phyloP scores from a whole-genome alignment of 2,888 invertebrate species.

The Fabriciana adippe region DNA sequence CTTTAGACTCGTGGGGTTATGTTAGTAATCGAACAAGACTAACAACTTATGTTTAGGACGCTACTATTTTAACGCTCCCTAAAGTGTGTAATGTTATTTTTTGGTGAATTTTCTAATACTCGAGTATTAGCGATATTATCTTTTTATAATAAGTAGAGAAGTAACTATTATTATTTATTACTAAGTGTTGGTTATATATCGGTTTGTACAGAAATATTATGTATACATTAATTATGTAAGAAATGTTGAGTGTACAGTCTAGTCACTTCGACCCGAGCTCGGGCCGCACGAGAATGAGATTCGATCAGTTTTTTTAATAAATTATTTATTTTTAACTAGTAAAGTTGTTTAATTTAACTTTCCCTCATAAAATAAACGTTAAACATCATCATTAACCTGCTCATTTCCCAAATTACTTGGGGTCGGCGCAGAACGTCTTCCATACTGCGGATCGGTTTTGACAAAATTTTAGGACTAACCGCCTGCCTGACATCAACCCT shows the following conservation, averaged over 20 bases:
- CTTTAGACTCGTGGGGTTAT: slow-evolving; percentile 55
- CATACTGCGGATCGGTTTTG: too few species aligned
- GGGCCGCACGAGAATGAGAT: slow-evolving; percentile 70
- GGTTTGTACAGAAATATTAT: slow-evolving; percentile 78
- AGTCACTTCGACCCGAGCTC: slow-evolving; percentile 79
- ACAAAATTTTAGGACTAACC: too few species aligned
- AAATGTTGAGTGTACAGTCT: slow-evolving; percentile 81
- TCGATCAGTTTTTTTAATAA: slow-evolving; percentile 69
- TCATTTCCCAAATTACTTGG: too few species aligned
- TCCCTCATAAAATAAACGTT: background rate
- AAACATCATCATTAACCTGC: too few species aligned
- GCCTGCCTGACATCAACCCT: too few species aligned
- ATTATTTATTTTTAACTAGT: slow-evolving; percentile 79
- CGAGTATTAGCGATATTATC: slow-evolving; percentile 80
- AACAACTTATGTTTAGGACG: slow-evolving; percentile 74
- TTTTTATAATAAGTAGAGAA: slow-evolving; percentile 78
- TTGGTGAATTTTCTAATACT: slow-evolving; percentile 80
- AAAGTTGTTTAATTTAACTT: slow-evolving; percentile 24
- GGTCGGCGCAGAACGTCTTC: too few species aligned
- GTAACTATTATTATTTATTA: slow-evolving; percentile 73
- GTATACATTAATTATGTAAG: slow-evolving; percentile 69
- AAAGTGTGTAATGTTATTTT: slow-evolving; percentile 76
- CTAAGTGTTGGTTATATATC: slow-evolving; percentile 67
- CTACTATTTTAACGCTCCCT: slow-evolving; percentile 66
- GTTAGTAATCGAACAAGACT: slow-evolving; percentile 71